Base-by-base conservation (phyloP, 1,140 invertebrate species). In the Phocides pigmalion region DNA sequence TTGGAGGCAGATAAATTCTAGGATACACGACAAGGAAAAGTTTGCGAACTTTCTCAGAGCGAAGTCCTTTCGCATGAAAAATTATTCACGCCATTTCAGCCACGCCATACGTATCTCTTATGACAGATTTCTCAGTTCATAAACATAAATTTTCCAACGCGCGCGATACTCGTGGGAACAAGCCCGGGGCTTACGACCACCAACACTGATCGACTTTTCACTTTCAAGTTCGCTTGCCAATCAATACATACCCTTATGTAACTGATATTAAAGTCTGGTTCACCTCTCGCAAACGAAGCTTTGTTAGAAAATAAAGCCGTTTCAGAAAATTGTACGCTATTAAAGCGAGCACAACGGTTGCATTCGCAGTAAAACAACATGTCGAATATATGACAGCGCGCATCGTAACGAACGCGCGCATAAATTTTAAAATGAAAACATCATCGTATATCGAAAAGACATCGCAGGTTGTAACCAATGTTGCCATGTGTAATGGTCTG, bases 121-220 rank as follows among this genome's bases (percentile, higher is more conserved):
- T 90, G 88, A 89, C 88, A 89, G 79, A 89, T 89, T 89, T 87
- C 88, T 88, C 81, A 87, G 85, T 88, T 82, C 84, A 82, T 88
- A 83, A 87, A 86, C 86, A 87, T 90, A 90, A 85, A 90, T 89
- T 90, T 90, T 88, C 88, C 79, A 80, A 64, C 74, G 81, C 69
- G 79, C 79, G 59, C 79, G 77, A 89, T 89, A 90, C 77, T 84
- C 88, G 88, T 90, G 88, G 82, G 88, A 90, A 89, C 80, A 51
- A 22, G 84, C 85, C 84, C 64, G 68, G 70, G 86, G 80, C 77
- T 61, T n/a, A n/a, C 84, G 86, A 90, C 86, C 88, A 90, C 88
- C 88, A 84, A 81, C 85, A 87, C 78, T 58, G 81, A 82, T 71
- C 64, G 76, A 82, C 80, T 90, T 90, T 90, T 90, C 88, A 90